Conservation (phyloP, 2,113 vertebrate species). For the Cynocephalus volans region DNA sequence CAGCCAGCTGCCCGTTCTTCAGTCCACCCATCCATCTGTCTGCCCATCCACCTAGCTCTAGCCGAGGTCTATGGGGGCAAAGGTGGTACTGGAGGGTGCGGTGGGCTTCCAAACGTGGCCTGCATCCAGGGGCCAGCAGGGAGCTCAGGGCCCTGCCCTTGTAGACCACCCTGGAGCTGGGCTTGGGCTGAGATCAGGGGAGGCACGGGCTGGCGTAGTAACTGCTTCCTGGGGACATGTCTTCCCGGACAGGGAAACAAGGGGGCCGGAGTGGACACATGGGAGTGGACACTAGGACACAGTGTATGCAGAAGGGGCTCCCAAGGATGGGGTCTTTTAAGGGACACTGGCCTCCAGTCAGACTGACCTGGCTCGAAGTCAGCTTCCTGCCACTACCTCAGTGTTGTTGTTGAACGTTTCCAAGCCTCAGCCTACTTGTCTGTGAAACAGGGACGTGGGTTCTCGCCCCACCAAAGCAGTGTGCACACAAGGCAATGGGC, state of each 20-base stretch:
- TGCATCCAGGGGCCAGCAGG: too few species aligned
- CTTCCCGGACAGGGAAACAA: background rate
- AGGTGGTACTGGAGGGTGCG: background rate
- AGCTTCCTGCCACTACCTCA: background rate
- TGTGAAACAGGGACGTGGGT: background rate
- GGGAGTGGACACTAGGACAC: accelerated
- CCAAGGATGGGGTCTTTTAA: accelerated
- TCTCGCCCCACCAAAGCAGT: accelerated
- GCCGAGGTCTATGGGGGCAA: background rate
- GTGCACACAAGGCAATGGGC: accelerated
- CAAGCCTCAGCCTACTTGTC: accelerated
- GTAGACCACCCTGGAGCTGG: background rate
- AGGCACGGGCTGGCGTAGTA: accelerated
- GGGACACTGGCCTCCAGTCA: background rate
- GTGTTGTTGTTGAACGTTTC: accelerated
- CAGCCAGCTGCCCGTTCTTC: accelerated
- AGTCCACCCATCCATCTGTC: background rate
- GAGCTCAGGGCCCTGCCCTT: background rate
- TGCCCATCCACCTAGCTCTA: background rate
- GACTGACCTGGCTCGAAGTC: accelerated
- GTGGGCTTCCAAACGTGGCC: background rate
- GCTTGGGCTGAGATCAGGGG: accelerated
- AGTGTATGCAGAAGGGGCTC: background rate
- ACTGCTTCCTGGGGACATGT: accelerated
- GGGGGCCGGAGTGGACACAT: accelerated